These are phyloP conservation scores for Hoplostethus mediterraneus DNA, from an alignment of 2,797 vertebrate species.

Conservation along the genomic window DNA sequence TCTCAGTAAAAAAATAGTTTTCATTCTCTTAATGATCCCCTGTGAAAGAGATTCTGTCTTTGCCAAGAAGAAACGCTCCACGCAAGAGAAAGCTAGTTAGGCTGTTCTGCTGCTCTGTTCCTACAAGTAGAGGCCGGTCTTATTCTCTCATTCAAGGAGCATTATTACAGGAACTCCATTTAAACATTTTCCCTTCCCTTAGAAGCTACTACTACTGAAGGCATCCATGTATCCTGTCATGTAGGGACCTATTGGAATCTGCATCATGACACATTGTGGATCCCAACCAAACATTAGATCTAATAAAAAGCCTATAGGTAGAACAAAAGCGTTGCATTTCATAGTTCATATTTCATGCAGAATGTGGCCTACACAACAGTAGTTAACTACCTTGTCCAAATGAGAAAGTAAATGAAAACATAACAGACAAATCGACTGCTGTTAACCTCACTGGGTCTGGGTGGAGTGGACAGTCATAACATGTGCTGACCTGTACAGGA, in stretches of 20 bases:
- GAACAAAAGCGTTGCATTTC: background rate
- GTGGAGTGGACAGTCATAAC: conserved; percentile 21
- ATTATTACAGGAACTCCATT: background rate
- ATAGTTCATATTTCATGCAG: background rate
- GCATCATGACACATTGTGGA: background rate
- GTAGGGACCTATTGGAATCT: background rate
- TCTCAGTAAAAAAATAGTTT: conserved; percentile 37
- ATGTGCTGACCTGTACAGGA: conserved; percentile 47
- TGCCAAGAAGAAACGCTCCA: conserved; percentile 17
- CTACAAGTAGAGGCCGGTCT: background rate
- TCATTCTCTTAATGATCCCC: conserved; percentile 27
- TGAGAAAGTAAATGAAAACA: too few relatives aligned
- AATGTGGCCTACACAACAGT: background rate
- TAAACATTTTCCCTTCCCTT: background rate
- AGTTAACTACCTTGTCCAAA: too few relatives aligned
- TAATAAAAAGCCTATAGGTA: background rate
- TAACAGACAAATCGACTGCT: background rate
- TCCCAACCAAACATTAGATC: background rate
- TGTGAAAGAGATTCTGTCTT: conserved; percentile 34
- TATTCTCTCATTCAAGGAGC: background rate
- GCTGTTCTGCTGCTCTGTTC: conserved; percentile 16
- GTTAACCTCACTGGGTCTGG: conserved; percentile 7
- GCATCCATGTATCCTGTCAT: background rate
- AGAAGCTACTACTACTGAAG: background rate
- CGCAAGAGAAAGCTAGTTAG: conserved; percentile 1